Evolutionary conservation across 2,113 vertebrate species (phyloP).

Genomic region (Atlantisia rogersi): DNA sequence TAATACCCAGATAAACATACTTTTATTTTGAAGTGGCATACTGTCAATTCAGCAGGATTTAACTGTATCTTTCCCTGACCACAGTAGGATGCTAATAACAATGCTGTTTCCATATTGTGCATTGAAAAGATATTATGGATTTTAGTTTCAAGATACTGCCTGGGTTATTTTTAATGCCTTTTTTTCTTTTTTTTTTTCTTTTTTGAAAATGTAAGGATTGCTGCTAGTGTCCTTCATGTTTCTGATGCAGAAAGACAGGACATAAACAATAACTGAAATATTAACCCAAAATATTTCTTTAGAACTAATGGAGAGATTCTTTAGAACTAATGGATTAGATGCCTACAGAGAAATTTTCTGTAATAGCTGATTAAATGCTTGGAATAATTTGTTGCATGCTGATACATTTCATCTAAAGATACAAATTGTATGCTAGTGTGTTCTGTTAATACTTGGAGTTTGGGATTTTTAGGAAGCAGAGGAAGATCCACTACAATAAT

Average conservation of each 20-base stretch:
- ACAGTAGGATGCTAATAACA: neutral
- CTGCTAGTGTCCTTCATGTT: neutral
- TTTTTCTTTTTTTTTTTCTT: neutral
- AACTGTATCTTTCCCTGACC: neutral
- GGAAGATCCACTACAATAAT: neutral
- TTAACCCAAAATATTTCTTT: neutral
- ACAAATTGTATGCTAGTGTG: neutral
- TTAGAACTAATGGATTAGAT: neutral
- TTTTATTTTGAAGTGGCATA: neutral
- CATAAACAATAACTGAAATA: neutral
- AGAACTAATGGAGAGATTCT: neutral
- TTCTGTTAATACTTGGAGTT: neutral
- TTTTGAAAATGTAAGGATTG: neutral
- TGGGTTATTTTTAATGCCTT: neutral
- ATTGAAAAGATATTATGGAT: neutral
- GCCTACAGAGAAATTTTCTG: neutral
- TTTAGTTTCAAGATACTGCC: neutral
- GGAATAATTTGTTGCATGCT: neutral
- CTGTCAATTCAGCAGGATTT: neutral
- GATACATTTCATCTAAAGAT: neutral
- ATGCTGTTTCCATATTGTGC: neutral
- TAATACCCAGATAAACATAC: slow-evolving; percentile 3
- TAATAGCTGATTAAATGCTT: neutral
- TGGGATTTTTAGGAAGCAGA: neutral
- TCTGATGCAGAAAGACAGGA: neutral